Evolutionary conservation across 1,140 invertebrate species (phyloP).

Genomic region (Dufourea novaeangliae): DNA sequence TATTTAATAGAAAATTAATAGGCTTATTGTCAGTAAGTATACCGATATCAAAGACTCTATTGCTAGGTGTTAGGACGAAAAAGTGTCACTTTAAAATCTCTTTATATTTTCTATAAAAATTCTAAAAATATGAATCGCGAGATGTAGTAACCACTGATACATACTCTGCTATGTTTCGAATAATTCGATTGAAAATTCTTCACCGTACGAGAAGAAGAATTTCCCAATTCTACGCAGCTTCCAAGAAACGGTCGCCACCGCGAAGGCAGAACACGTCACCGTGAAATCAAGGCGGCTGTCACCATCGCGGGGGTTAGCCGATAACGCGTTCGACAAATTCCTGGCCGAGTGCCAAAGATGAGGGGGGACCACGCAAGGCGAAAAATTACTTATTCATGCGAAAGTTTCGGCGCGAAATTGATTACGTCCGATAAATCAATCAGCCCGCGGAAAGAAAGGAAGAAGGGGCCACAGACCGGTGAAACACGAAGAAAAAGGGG

Average conservation of each 20-base stretch:
- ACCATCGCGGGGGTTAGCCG: background rate
- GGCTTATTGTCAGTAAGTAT: too few species aligned
- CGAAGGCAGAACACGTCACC: background rate
- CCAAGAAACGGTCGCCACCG: background rate
- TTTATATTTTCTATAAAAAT: too few species aligned
- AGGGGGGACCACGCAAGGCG: slow-evolving; percentile 54
- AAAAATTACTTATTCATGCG: slow-evolving; percentile 63
- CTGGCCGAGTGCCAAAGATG: slow-evolving; percentile 35
- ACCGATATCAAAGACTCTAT: too few species aligned
- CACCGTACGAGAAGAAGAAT: background rate
- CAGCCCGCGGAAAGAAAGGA: slow-evolving; percentile 12
- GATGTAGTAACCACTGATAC: too few species aligned
- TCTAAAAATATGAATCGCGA: too few species aligned
- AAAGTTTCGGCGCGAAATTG: slow-evolving; percentile 64
- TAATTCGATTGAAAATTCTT: background rate
- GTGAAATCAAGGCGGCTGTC: slow-evolving; percentile 3
- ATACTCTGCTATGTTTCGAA: background rate
- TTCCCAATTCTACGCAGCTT: background rate
- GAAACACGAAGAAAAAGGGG: slow-evolving; percentile 21
- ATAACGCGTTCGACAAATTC: slow-evolving; percentile 20
- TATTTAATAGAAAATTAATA: too few species aligned
- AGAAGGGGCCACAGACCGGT: slow-evolving; percentile 3
- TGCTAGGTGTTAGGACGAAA: too few species aligned
- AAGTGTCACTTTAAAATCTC: too few species aligned
- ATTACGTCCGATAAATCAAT: slow-evolving; percentile 60